Evolutionary conservation across 2,888 invertebrate genomes (phyloP), one percentile per base, ranked within the genome.

Genomic region (Pheosia gnoma): DNA sequence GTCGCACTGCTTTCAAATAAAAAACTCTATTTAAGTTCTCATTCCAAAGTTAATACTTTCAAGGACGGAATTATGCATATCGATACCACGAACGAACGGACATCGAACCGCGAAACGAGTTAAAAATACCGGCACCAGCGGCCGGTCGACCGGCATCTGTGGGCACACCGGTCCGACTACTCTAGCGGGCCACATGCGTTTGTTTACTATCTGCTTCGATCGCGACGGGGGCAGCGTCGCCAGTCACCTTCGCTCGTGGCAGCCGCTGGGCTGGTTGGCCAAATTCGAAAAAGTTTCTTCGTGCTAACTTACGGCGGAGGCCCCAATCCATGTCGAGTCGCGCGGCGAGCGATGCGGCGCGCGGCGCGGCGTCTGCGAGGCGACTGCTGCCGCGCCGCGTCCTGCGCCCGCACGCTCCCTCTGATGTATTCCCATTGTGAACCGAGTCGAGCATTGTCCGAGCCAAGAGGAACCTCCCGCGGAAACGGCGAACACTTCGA

Each of bases 331-430:
- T 93, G 86, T 83, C 88, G 84, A 75, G 73, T 81, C 79, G 74
- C 81, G 78, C 80, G 79, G 70, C 76, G 78, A 71, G 76, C 61
- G 71, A 72, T 79, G 82, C 83, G 85, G 84, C 85, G 86, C 90
- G 89, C 90, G 88, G 85, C 88, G 88, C 89, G 88, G 83, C 89
- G 90, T 87, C 88, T 85, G 82, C 85, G 85, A 85, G 79, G 77
- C 89, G 88, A 93, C 93, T 93, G 93, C 93, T 93, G 93, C 90
- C 91, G 92, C 88, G 93, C 90, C 91, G 92, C 88, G 85, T 87
- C 90, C 88, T 87, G 88, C 88, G 82, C 88, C 86, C 88, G 84
- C 87, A 73, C 84, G 78, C 80, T 84, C 86, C 83, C 85, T 81
- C 80, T 78, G 75, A 73, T 78, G 73, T 83, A 78, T 80, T 84